Evolutionary conservation across 2,888 invertebrate species (phyloP).

Genomic region (Psococerastis gibbosa): DNA sequence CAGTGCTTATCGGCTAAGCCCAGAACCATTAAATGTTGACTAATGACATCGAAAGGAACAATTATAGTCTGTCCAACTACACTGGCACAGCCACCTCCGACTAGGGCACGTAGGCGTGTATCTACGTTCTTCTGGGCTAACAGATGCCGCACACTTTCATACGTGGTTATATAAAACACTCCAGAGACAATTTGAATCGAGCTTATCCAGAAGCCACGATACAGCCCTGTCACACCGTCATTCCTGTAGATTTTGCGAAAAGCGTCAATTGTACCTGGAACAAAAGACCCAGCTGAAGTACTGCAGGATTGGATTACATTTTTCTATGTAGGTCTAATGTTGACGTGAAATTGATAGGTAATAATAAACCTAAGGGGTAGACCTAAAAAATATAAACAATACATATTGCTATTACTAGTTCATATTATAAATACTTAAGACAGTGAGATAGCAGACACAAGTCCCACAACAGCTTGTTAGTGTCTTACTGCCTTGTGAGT

Average conservation of each 20-base stretch:
- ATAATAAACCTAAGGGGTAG: too few relatives aligned
- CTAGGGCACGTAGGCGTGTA: slow-evolving; percentile 51
- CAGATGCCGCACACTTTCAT: slow-evolving; percentile 74
- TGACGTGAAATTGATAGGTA: too few relatives aligned
- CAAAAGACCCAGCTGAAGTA: too few relatives aligned
- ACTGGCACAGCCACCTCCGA: slow-evolving; percentile 83
- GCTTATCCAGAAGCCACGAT: slow-evolving; percentile 89
- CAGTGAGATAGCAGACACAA: slow-evolving; percentile 10
- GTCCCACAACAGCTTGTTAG: too few relatives aligned
- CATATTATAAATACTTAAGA: not conserved
- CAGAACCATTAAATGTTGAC: slow-evolving; percentile 91
- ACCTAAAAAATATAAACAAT: too few relatives aligned
- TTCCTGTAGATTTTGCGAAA: slow-evolving; percentile 64
- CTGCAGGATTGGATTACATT: too few relatives aligned
- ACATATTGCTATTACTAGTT: not conserved
- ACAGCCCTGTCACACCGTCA: slow-evolving; percentile 75
- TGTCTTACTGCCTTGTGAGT: too few relatives aligned
- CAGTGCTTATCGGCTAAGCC: slow-evolving; percentile 32
- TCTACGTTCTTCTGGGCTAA: slow-evolving; percentile 46
- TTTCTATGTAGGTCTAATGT: too few relatives aligned
- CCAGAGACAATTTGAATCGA: slow-evolving; percentile 72
- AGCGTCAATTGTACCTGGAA: slow-evolving; percentile 61
- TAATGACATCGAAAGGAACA: slow-evolving; percentile 90
- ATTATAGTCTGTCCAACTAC: slow-evolving; percentile 86
- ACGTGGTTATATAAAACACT: slow-evolving; percentile 83